Percentiles rank a stretch among this genome's conserved stretches.
These are phyloP conservation scores for Drosophila aff. DNA, from an alignment of 1,140 invertebrate species.

Conservation along the genomic window DNA sequence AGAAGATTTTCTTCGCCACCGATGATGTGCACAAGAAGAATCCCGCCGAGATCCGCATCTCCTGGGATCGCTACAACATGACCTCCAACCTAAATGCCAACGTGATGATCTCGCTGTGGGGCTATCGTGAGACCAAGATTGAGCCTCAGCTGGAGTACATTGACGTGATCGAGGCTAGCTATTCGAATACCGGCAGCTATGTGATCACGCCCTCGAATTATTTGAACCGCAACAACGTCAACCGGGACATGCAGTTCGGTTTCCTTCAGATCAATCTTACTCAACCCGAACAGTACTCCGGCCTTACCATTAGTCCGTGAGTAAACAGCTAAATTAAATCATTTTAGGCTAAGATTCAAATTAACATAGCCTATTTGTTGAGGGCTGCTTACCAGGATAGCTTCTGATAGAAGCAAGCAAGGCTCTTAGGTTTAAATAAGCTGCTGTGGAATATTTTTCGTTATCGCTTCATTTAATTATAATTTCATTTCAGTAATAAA, in stretches of 20 bases:
- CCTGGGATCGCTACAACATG: slow-evolving; percentile 94
- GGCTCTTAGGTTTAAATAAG: neutral
- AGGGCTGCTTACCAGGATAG: neutral
- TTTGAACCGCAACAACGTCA: slow-evolving; percentile 88
- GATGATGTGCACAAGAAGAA: slow-evolving; percentile 90
- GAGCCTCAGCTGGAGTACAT: slow-evolving; percentile 88
- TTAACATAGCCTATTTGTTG: no score
- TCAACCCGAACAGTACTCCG: slow-evolving; percentile 89
- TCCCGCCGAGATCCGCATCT: slow-evolving; percentile 90
- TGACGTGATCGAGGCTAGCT: slow-evolving; percentile 87
- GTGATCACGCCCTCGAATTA: slow-evolving; percentile 90
- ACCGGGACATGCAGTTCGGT: slow-evolving; percentile 93
- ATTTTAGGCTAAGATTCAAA: neutral
- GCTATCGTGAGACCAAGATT: slow-evolving; percentile 93
- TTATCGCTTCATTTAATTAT: neutral
- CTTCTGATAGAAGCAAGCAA: neutral
- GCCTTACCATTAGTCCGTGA: slow-evolving; percentile 92
- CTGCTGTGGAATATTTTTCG: neutral
- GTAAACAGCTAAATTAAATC: slow-evolving; percentile 79
- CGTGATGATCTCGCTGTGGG: slow-evolving; percentile 93
- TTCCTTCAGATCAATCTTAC: slow-evolving; percentile 96
- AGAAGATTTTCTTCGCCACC: slow-evolving; percentile 93
- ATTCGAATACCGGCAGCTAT: slow-evolving; percentile 89
- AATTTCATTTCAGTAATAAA: neutral
- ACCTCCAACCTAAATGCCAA: slow-evolving; percentile 91